phyloP scores from a whole-genome alignment of 2,888 invertebrate species.

The Lampropteryx suffumata region DNA sequence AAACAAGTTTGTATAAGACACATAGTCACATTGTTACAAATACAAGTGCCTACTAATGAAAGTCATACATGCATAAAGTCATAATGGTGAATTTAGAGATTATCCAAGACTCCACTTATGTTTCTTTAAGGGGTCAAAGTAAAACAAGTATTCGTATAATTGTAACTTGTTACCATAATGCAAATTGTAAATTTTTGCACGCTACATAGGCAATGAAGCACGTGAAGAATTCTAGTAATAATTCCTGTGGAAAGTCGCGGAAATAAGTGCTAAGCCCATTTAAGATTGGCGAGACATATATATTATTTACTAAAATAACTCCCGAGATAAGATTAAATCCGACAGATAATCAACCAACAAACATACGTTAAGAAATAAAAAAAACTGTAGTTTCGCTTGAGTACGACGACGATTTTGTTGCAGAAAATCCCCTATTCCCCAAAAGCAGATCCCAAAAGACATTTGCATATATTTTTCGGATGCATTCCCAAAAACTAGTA shows the following conservation, averaged over 20 bases:
- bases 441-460: too few relatives aligned
- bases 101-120: background rate
- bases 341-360: too few relatives aligned
- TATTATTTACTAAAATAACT: too few relatives aligned
- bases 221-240: slow-evolving; percentile 29
- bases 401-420: too few relatives aligned
- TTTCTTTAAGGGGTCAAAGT: slow-evolving; percentile 3
- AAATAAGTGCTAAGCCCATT: background rate
- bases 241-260: slow-evolving; percentile 22
- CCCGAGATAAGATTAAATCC: too few relatives aligned
- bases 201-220: slow-evolving; percentile 27
- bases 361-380: too few relatives aligned
- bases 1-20: too few relatives aligned
- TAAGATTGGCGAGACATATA: background rate
- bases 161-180: slow-evolving; percentile 25
- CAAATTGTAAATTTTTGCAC: slow-evolving; percentile 31
- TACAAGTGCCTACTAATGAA: too few relatives aligned
- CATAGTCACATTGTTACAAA: too few relatives aligned
- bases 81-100: slow-evolving; percentile 8
- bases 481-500: slow-evolving; percentile 10
- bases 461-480: background rate
- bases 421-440: too few relatives aligned
- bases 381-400: too few relatives aligned
- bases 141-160: slow-evolving; percentile 17
- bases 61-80: too few relatives aligned